Evolutionary conservation across 2,888 invertebrate genomes (phyloP).

Genomic region (Xylota sylvarum): DNA sequence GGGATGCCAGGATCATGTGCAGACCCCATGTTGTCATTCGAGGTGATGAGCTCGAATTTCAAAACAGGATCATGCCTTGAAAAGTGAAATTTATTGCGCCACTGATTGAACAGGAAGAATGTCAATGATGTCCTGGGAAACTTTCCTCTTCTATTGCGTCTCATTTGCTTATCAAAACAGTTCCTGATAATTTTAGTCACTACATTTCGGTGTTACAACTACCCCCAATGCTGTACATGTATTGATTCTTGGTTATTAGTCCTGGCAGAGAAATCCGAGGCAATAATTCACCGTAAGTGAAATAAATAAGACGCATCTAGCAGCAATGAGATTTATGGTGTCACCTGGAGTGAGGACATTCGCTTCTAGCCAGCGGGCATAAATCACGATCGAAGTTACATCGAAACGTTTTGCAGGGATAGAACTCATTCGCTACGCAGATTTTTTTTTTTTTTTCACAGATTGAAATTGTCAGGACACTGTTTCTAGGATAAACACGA

Average conservation of each 20-base stretch:
- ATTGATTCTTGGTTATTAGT: conserved; percentile 42
- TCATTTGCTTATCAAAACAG: conserved; percentile 68
- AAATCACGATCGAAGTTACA: conserved; percentile 68
- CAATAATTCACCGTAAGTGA: conserved; percentile 74
- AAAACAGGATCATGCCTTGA: conserved; percentile 65
- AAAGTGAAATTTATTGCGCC: conserved; percentile 77
- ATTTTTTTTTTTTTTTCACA: conserved; percentile 46
- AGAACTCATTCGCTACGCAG: conserved; percentile 72
- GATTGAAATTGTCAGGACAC: conserved; percentile 44
- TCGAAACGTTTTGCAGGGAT: conserved; percentile 4
- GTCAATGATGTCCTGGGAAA: conserved; percentile 52
- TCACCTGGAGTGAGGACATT: conserved; percentile 76
- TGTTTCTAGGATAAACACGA: conserved; percentile 63
- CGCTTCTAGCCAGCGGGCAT: conserved; percentile 52
- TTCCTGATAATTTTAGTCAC: conserved; percentile 3
- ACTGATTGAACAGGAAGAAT: conserved; percentile 74
- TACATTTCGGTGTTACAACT: neutral
- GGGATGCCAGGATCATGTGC: conserved; percentile 7
- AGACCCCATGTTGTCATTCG: conserved; percentile 24
- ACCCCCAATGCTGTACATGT: conserved; percentile 9
- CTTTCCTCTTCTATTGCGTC: conserved; percentile 20
- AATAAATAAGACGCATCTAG: conserved; percentile 73
- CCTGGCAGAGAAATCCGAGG: conserved; percentile 36
- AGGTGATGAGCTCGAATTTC: conserved; percentile 68
- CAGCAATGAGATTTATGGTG: conserved; percentile 67